Conservation (phyloP, 2,888 invertebrate species). For the Steinernema scapterisci region DNA sequence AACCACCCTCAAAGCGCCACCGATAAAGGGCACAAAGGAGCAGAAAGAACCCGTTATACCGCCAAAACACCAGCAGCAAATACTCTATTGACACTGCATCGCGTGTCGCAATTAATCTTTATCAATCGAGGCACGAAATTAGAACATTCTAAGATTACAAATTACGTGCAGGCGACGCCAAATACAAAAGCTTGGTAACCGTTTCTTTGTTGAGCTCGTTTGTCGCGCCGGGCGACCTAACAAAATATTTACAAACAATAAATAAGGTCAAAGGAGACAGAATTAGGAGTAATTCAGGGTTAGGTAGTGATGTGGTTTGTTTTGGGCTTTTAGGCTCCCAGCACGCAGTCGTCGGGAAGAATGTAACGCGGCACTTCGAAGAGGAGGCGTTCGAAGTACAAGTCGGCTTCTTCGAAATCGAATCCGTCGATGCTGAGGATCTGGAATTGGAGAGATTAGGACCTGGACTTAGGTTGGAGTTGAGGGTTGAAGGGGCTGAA, state of each 20-base stretch:
- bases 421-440: constrained; percentile 11
- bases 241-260: constrained; percentile 23
- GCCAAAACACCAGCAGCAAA: not conserved
- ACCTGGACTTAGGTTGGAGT: not conserved
- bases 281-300: not conserved
- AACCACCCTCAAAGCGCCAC: too few species aligned
- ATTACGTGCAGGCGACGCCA: not conserved
- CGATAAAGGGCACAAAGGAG: not conserved
- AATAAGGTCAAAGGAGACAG: not conserved
- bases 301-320: not conserved
- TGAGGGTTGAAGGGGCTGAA: too few species aligned
- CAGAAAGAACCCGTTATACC: constrained; percentile 18
- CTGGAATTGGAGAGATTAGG: not conserved
- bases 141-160: not conserved
- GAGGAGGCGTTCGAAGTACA: constrained; percentile 29
- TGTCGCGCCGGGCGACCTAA: constrained; percentile 30
- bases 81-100: not conserved
- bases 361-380: constrained; percentile 26
- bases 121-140: constrained; percentile 2
- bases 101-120: constrained; percentile 29
- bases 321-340: constrained; percentile 2
- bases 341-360: constrained; percentile 30
- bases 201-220: not conserved
- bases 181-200: not conserved
- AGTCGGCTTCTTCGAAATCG: constrained; percentile 27